Percentiles rank a stretch among this genome's conserved stretches.
Evolutionary conservation across 2,113 vertebrate species (phyloP).

Genomic region (Chaenogobius annularis): DNA sequence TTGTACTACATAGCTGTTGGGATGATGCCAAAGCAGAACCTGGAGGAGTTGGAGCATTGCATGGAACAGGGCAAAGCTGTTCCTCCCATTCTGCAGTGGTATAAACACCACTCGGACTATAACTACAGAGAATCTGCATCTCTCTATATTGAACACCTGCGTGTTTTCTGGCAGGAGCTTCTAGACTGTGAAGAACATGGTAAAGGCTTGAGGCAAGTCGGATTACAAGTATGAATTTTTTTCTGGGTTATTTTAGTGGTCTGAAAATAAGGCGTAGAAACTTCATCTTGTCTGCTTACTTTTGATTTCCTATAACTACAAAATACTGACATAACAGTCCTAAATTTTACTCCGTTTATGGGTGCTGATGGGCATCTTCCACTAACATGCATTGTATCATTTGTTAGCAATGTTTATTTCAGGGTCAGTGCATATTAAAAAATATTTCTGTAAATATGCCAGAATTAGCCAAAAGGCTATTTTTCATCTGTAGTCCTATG

Average conservation of each 20-base stretch:
- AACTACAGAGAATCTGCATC: slow-evolving; percentile 83
- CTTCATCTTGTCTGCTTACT: neutral
- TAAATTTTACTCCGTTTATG: neutral
- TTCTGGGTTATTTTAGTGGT: neutral
- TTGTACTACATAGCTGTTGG: slow-evolving; percentile 88
- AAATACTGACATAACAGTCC: neutral
- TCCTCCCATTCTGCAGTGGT: slow-evolving; percentile 88
- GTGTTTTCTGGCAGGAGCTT: slow-evolving; percentile 94
- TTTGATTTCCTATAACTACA: neutral
- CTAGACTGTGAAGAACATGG: slow-evolving; percentile 82
- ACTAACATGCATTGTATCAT: no score
- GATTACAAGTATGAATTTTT: neutral
- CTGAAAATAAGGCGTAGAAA: neutral
- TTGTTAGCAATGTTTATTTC: no score
- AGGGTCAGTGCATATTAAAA: no score
- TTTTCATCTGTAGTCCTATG: no score
- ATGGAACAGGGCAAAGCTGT: slow-evolving; percentile 83
- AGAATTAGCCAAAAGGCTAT: no score
- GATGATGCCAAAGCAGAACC: slow-evolving; percentile 82
- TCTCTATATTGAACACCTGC: slow-evolving; percentile 85
- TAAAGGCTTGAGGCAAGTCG: slow-evolving; percentile 73
- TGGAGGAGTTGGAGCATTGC: slow-evolving; percentile 87
- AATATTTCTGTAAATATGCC: no score
- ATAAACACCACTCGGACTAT: slow-evolving; percentile 83
- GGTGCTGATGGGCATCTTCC: neutral